Percentiles rank a stretch among this genome's conserved stretches.
Evolutionary conservation across 1,140 invertebrate species (phyloP).

Genomic region (Lycorma delicatula): DNA sequence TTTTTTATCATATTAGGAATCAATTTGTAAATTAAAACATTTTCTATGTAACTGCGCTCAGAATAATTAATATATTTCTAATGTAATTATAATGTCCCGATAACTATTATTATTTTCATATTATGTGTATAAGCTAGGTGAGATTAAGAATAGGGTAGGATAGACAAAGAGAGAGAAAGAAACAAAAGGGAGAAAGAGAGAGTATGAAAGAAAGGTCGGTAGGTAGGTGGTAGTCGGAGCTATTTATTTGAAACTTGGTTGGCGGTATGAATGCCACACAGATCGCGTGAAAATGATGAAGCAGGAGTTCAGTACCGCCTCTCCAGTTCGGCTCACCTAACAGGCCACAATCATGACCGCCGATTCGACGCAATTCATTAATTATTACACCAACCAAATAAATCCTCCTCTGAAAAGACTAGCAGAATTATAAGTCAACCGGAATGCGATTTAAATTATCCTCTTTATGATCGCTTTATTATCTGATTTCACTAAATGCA

Average conservation of each 20-base stretch:
- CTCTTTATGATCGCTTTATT: slow-evolving; percentile 5
- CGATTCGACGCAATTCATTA: slow-evolving; percentile 1
- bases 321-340: not conserved
- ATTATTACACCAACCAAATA: not conserved
- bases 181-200: not conserved
- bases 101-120: too few relatives aligned
- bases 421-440: not conserved
- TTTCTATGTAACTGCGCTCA: too few relatives aligned
- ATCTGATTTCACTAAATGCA: slow-evolving; percentile 1
- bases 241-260: slow-evolving; percentile 5
- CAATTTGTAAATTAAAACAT: too few relatives aligned
- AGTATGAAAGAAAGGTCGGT: not conserved
- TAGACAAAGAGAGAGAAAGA: not conserved
- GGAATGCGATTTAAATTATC: not conserved
- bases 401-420: slow-evolving; percentile 2
- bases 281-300: slow-evolving; percentile 5
- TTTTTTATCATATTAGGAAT: too few relatives aligned
- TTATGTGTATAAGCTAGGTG: too few relatives aligned
- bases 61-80: too few relatives aligned
- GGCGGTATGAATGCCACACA: slow-evolving; percentile 2
- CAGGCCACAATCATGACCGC: not conserved
- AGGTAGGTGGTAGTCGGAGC: too few relatives aligned
- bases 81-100: too few relatives aligned
- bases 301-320: not conserved
- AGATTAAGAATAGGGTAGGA: not conserved